phyloP scores from a whole-genome alignment of 2,888 invertebrate genomes.

The Teinopalpus imperialis region DNA sequence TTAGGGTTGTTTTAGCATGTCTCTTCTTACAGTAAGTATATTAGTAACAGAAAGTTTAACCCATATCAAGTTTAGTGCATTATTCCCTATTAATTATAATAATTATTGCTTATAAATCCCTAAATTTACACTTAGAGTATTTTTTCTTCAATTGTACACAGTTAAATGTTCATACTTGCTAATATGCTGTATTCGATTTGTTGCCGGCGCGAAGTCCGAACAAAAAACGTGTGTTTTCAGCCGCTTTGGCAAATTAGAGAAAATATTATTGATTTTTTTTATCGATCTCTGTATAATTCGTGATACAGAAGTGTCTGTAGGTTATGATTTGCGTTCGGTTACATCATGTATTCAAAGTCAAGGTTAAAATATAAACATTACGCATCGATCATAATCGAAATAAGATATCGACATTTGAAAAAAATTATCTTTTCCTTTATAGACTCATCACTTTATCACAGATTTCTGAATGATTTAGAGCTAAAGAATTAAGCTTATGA shows the following conservation, averaged over 20 bases:
- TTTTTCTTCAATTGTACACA: constrained; percentile 14
- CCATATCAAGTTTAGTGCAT: no score
- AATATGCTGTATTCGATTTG: constrained; percentile 10
- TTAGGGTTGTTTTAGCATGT: no score
- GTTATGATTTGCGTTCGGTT: constrained; percentile 14
- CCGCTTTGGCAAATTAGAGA: constrained; percentile 8
- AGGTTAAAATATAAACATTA: background rate
- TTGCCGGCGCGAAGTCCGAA: constrained; percentile 4
- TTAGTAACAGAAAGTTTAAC: no score
- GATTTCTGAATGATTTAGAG: no score
- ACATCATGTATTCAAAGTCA: constrained; percentile 22
- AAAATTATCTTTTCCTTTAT: no score
- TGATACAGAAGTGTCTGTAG: constrained; percentile 13
- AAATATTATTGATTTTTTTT: constrained; percentile 24
- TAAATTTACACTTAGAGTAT: background rate
- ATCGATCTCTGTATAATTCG: background rate
- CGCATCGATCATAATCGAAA: background rate
- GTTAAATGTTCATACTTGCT: constrained; percentile 10
- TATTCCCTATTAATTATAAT: no score
- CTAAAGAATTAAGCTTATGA: no score
- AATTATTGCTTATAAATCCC: no score
- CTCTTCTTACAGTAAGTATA: no score
- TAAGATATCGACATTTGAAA: background rate
- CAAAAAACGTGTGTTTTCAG: constrained; percentile 11
- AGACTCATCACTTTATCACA: no score